phyloP scores from a whole-genome alignment of 2,797 vertebrate species.

The Cephalopachus bancanus region DNA sequence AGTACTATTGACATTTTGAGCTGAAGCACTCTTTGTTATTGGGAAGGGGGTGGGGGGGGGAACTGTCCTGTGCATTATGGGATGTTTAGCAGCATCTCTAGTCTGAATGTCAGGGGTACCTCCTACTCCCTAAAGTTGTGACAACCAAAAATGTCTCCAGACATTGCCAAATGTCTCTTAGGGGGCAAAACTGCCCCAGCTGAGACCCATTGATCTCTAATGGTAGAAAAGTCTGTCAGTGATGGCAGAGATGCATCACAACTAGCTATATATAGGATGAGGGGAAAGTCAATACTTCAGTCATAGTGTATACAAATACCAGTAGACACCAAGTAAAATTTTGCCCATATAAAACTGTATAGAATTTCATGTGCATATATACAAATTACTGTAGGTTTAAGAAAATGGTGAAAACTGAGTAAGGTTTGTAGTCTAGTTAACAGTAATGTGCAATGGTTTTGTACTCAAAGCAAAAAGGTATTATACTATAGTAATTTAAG shows the following conservation, averaged over 20 bases:
- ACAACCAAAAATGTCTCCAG: slow-evolving; percentile 57
- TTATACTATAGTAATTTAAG: no score
- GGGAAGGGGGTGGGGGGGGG: background rate
- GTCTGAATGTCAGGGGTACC: slow-evolving; percentile 47
- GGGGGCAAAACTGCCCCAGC: background rate
- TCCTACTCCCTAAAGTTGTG: background rate
- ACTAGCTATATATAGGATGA: background rate
- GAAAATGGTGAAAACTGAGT: slow-evolving; percentile 46
- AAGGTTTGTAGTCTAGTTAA: slow-evolving; percentile 30
- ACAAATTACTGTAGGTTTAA: slow-evolving; percentile 23
- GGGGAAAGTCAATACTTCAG: slow-evolving; percentile 17
- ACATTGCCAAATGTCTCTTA: slow-evolving; percentile 40
- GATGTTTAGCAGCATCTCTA: slow-evolving; percentile 21
- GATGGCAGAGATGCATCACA: slow-evolving; percentile 32
- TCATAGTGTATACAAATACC: background rate
- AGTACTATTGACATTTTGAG: slow-evolving; percentile 29
- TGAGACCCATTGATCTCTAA: slow-evolving; percentile 48
- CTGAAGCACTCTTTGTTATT: background rate
- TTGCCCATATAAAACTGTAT: background rate
- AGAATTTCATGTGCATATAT: background rate
- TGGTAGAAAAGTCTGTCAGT: background rate
- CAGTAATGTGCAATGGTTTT: slow-evolving; percentile 43
- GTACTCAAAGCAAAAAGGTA: background rate
- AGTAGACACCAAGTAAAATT: slow-evolving; percentile 40
- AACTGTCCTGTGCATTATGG: background rate